Percentiles rank a stretch among this genome's conserved stretches.
These are phyloP conservation scores for Oegoconia quadripuncta DNA, from an alignment of 2,888 invertebrate genomes.

Conservation along the genomic window DNA sequence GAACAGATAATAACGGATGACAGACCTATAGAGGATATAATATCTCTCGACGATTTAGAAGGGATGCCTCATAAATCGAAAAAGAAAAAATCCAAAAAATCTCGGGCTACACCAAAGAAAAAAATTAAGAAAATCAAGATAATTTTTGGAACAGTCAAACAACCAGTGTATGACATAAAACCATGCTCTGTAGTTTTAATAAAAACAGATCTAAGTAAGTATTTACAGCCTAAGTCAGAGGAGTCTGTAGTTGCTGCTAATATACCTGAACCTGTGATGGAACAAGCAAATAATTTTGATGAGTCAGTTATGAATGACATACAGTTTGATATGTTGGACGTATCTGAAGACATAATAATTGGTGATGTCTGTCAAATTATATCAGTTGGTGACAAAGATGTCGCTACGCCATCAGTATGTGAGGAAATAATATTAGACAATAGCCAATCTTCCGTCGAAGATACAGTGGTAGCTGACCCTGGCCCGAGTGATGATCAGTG, in stretches of 20 bases:
- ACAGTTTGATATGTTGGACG: constrained; percentile 70
- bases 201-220: constrained; percentile 42
- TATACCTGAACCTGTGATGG: background rate
- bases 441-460: constrained; percentile 54
- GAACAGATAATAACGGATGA: constrained; percentile 68
- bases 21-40: constrained; percentile 63
- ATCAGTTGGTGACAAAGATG: constrained; percentile 39
- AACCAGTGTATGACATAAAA: constrained; percentile 31
- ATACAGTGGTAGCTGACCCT: constrained; percentile 22
- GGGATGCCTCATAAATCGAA: constrained; percentile 5
- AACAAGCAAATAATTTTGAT: constrained; percentile 10
- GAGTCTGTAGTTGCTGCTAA: background rate
- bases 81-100: constrained; percentile 10
- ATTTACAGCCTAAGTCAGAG: constrained; percentile 22
- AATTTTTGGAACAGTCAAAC: background rate
- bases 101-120: constrained; percentile 26
- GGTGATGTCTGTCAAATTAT: constrained; percentile 57
- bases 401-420: constrained; percentile 29
- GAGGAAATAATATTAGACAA: constrained; percentile 67
- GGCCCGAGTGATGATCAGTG: constrained; percentile 41
- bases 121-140: constrained; percentile 28
- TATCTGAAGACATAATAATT: constrained; percentile 69
- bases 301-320: constrained; percentile 44
- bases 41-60: constrained; percentile 61
- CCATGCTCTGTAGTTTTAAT: constrained; percentile 52